Evolutionary conservation across 2,888 invertebrate species (phyloP).

Genomic region (Aspidapion aeneum): DNA sequence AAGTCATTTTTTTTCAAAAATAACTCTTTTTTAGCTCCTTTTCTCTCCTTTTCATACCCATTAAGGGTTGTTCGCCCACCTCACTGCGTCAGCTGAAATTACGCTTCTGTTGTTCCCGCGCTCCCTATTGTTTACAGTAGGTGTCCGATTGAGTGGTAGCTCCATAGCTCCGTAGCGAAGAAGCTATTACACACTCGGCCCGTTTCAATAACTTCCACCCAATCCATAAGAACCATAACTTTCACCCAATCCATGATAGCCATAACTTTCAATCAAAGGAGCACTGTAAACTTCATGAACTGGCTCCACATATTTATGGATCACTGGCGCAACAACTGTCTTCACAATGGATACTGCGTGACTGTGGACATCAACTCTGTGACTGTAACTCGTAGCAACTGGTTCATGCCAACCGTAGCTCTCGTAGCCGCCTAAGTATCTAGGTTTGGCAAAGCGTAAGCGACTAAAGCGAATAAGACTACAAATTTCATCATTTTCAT

Average conservation of each 20-base stretch:
- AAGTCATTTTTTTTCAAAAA: no score
- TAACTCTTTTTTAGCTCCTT: no score
- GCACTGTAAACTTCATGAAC: neutral
- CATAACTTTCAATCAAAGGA: neutral
- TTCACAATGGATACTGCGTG: constrained; percentile 19
- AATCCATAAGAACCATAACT: no score
- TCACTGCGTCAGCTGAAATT: no score
- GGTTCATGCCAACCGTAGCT: constrained; percentile 4
- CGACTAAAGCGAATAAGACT: constrained; percentile 5
- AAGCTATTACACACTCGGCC: no score
- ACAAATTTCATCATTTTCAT: constrained; percentile 1
- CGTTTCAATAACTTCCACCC: no score
- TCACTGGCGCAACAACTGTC: neutral
- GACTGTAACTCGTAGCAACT: constrained; percentile 22
- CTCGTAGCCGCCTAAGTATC: neutral
- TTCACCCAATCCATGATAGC: neutral
- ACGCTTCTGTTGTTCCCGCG: no score
- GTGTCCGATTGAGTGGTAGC: no score
- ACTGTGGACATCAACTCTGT: constrained; percentile 17
- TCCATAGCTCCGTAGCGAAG: no score
- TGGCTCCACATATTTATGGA: neutral
- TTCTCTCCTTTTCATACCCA: no score
- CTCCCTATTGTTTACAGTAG: no score
- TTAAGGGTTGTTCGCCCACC: no score
- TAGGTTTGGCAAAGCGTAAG: constrained; percentile 2